Evolutionary conservation across 2,888 invertebrate genomes (phyloP).

Genomic region (Dromius quadrimaculatus): DNA sequence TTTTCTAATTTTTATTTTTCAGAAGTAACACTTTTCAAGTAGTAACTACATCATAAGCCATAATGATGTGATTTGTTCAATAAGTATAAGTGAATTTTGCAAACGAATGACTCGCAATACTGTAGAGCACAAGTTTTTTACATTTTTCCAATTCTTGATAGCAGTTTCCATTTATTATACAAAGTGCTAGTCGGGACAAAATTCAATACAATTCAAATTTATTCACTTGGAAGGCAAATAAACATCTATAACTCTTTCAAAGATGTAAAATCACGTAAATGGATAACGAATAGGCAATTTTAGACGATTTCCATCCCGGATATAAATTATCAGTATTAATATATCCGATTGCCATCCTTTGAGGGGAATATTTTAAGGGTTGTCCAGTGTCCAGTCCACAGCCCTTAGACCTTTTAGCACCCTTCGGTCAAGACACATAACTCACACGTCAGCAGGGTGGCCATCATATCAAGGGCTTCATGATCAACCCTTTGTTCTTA

Average conservation of each 20-base stretch:
- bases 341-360: conserved; percentile 16
- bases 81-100: too few species aligned
- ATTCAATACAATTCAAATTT: conserved; percentile 13
- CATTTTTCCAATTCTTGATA: conserved; percentile 9
- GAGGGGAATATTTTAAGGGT: not conserved
- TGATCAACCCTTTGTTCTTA: conserved; percentile 38
- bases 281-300: conserved; percentile 26
- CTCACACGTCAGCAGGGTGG: conserved; percentile 13
- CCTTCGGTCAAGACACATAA: conserved; percentile 38
- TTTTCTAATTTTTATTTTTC: too few species aligned
- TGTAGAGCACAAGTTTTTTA: too few species aligned
- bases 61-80: too few species aligned
- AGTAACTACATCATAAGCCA: too few species aligned
- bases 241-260: not conserved
- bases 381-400: conserved; percentile 15
- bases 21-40: too few species aligned
- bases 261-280: conserved; percentile 9
- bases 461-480: conserved; percentile 25
- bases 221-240: not conserved
- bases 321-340: conserved; percentile 36
- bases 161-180: conserved; percentile 19
- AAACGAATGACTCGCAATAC: too few species aligned
- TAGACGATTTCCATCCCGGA: conserved; percentile 12
- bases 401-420: conserved; percentile 37
- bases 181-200: conserved; percentile 23